Conservation (phyloP, 2,888 invertebrate species). For the Leptinotarsa haldemani region DNA sequence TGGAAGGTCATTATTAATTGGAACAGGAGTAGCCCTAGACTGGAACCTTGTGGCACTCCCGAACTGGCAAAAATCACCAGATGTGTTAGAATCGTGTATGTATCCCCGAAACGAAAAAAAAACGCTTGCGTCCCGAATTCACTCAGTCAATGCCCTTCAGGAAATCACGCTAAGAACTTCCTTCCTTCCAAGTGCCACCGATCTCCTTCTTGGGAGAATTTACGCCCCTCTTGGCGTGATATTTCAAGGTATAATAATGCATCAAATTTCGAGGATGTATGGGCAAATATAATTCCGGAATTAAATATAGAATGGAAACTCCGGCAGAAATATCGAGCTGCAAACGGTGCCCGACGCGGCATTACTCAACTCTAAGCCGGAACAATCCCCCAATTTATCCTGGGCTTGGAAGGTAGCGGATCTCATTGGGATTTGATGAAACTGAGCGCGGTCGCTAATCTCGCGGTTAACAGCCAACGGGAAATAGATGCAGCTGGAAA, state of each 20-base stretch:
- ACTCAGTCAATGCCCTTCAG: background rate
- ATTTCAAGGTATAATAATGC: conserved; percentile 67
- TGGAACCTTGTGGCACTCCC: too few species aligned
- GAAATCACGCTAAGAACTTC: conserved; percentile 1
- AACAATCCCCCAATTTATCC: conserved; percentile 67
- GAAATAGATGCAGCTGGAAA: conserved; percentile 63
- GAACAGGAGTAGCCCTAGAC: too few species aligned
- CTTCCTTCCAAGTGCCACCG: background rate
- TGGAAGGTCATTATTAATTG: too few species aligned
- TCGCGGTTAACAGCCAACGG: conserved; percentile 66
- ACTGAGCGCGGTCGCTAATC: conserved; percentile 66
- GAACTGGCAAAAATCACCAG: too few species aligned
- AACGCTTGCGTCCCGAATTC: background rate
- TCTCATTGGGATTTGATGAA: conserved; percentile 68
- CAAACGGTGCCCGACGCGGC: conserved; percentile 65
- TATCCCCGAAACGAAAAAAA: too few species aligned
- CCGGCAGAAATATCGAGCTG: conserved; percentile 64
- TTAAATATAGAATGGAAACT: conserved; percentile 66
- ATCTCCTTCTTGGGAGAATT: conserved; percentile 47
- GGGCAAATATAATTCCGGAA: conserved; percentile 66
- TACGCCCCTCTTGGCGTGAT: conserved; percentile 62
- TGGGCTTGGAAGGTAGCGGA: conserved; percentile 64
- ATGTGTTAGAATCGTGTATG: too few species aligned
- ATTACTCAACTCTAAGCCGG: conserved; percentile 66
- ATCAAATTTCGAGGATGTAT: conserved; percentile 65